Percentiles rank a stretch among this genome's conserved stretches.
These are phyloP conservation scores for Leptarthrus brevirostris DNA, from an alignment of 2,888 invertebrate species.

Conservation along the genomic window DNA sequence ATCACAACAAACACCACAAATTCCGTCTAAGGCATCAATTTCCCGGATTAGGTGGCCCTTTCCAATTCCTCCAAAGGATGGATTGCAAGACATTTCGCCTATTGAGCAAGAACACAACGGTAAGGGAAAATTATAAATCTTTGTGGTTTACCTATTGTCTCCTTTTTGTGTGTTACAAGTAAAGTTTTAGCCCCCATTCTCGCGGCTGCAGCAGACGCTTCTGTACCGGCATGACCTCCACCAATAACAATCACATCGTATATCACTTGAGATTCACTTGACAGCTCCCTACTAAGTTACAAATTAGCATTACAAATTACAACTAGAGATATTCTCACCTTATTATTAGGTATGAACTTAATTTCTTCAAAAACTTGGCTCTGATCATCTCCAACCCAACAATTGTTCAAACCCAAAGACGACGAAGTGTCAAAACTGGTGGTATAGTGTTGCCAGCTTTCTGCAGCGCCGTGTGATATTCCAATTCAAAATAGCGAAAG, in stretches of 20 bases:
- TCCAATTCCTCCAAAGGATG: constrained; percentile 92
- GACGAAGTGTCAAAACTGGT: no score
- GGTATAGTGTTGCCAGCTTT: no score
- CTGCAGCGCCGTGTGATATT: no score
- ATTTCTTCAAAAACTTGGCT: no score
- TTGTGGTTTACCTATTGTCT: constrained; percentile 82
- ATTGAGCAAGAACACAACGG: no score
- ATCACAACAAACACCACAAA: constrained; percentile 85
- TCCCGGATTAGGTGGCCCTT: constrained; percentile 90
- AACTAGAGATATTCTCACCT: no score
- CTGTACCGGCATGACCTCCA: constrained; percentile 92
- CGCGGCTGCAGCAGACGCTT: constrained; percentile 85
- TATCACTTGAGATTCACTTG: background rate
- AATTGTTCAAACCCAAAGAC: no score
- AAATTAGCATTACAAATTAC: no score
- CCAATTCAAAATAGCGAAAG: no score
- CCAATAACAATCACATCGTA: constrained; percentile 86
- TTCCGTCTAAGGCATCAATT: constrained; percentile 88
- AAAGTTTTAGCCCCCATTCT: constrained; percentile 84
- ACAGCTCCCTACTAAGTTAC: background rate
- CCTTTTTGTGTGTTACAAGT: constrained; percentile 84
- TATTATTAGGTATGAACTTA: no score
- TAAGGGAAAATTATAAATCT: no score
- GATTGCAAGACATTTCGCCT: constrained; percentile 95
- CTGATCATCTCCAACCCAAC: no score